Conservation (phyloP, 2,113 vertebrate species). For the Phocoena sinus region DNA sequence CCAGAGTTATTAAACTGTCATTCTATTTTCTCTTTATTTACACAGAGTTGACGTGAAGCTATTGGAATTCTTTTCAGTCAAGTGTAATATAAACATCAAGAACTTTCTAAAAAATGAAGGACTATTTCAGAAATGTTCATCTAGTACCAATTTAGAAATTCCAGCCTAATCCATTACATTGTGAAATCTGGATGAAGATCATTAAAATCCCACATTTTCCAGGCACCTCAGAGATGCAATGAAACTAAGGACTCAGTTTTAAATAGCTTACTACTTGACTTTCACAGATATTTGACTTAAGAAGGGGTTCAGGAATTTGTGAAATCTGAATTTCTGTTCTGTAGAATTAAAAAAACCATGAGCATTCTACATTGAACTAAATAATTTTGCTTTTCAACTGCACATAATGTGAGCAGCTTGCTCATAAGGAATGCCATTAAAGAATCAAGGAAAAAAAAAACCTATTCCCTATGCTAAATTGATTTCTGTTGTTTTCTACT, state of each 20-base stretch:
- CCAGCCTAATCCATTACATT: background rate
- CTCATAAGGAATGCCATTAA: background rate
- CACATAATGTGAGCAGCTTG: background rate
- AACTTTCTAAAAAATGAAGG: background rate
- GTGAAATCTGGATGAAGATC: background rate
- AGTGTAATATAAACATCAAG: background rate
- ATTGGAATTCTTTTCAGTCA: background rate
- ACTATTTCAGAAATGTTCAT: background rate
- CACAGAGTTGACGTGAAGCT: background rate
- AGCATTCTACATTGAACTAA: background rate
- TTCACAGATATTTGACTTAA: background rate
- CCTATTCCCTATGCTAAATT: background rate
- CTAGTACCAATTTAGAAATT: background rate
- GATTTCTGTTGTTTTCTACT: background rate
- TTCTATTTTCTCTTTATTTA: slow-evolving; percentile 33
- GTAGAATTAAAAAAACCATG: background rate
- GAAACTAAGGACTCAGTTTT: background rate
- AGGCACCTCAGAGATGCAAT: background rate
- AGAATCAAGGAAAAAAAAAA: background rate
- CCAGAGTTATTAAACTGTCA: slow-evolving; percentile 25
- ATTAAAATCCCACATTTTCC: background rate
- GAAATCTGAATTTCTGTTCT: background rate
- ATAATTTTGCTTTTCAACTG: background rate
- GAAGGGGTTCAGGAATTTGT: background rate
- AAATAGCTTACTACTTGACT: background rate